A percentile compares a stretch with the other conserved stretches of the same genome.
These are phyloP conservation scores for Panthera leo DNA, from an alignment of 2,113 vertebrate species.

Conservation along the genomic window DNA sequence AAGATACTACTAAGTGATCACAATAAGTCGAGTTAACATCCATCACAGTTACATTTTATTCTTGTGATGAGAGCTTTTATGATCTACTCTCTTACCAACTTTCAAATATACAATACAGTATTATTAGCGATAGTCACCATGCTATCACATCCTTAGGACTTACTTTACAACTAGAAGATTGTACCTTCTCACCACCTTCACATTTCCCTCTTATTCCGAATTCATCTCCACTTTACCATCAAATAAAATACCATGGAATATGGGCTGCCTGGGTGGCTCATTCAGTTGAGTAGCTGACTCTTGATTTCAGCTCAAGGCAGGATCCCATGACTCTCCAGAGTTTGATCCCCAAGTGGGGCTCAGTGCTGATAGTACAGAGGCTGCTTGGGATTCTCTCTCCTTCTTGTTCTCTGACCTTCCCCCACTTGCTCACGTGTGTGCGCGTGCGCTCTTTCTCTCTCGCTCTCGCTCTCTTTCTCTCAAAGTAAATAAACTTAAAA, in stretches of 20 bases:
- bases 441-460: no score
- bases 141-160: background rate
- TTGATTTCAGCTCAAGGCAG: no score
- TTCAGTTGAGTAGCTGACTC: no score
- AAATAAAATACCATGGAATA: background rate
- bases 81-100: background rate
- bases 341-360: no score
- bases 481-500: no score
- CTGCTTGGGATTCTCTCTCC: no score
- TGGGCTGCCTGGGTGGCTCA: no score
- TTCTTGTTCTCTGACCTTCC: no score
- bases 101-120: background rate
- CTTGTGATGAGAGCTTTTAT: background rate
- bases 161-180: background rate
- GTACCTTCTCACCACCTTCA: background rate
- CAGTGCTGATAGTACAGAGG: no score
- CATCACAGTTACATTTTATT: background rate
- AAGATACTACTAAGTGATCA: background rate
- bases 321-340: no score
- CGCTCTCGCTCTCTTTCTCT: no score
- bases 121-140: background rate
- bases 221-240: background rate
- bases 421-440: no score
- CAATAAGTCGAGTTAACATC: background rate
- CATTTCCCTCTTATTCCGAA: background rate